Conservation (phyloP, 2,888 invertebrate genomes). For the Liodrosophila aerea region DNA sequence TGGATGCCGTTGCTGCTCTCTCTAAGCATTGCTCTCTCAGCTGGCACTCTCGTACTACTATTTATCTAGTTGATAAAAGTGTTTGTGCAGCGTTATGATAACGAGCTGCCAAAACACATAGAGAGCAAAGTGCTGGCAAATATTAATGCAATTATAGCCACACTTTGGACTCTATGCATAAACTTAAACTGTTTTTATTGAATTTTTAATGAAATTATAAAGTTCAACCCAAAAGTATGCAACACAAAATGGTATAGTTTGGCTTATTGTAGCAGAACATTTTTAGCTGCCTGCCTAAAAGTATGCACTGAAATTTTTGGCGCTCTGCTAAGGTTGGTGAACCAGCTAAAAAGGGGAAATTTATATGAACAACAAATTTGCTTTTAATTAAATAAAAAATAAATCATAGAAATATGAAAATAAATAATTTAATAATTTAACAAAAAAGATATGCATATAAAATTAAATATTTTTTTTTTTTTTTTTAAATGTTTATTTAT, state of each 20-base stretch:
- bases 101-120: slow-evolving; percentile 16
- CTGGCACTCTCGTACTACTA: slow-evolving; percentile 19
- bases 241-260: not conserved
- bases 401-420: no score
- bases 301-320: slow-evolving; percentile 35
- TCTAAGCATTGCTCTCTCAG: slow-evolving; percentile 1
- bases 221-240: slow-evolving; percentile 24
- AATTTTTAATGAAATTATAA: not conserved
- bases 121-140: not conserved
- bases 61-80: slow-evolving; percentile 54
- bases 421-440: no score
- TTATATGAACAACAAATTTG: no score
- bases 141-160: no score
- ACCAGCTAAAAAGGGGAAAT: no score
- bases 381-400: not conserved
- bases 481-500: not conserved
- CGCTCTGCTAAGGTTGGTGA: not conserved
- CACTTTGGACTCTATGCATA: no score
- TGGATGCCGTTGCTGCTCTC: slow-evolving; percentile 8
- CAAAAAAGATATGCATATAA: not conserved
- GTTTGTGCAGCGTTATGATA: slow-evolving; percentile 55
- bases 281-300: slow-evolving; percentile 37
- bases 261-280: no score
- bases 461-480: not conserved
- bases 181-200: not conserved